A percentile compares a stretch with the other conserved stretches of the same genome.
phyloP scores from a whole-genome alignment of 2,797 vertebrate species.

The Gymnopithys bicolor region DNA sequence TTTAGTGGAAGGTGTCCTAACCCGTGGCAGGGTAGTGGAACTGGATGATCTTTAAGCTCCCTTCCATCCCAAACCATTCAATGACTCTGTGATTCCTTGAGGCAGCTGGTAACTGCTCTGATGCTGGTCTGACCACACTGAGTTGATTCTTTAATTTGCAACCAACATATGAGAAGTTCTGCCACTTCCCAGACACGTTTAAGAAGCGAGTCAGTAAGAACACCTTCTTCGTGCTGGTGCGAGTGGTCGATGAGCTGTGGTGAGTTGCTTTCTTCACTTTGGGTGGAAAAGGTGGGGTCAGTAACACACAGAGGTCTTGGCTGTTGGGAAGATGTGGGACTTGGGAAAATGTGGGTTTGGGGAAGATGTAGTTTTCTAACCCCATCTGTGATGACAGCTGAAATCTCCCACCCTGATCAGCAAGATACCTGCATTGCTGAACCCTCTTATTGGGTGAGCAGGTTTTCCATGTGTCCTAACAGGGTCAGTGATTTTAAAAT shows the following conservation, averaged over 20 bases:
- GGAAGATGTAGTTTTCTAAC: background rate
- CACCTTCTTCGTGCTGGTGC: slow-evolving; percentile 96
- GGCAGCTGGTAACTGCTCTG: background rate
- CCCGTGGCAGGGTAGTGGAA: background rate
- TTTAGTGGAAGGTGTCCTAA: background rate
- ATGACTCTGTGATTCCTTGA: background rate
- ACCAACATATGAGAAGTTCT: slow-evolving; percentile 93
- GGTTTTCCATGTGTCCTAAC: background rate
- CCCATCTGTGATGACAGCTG: background rate
- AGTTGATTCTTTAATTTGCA: slow-evolving; percentile 81
- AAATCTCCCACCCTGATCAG: background rate
- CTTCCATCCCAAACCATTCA: background rate
- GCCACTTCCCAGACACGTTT: slow-evolving; percentile 93
- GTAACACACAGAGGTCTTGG: background rate
- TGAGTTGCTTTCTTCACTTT: slow-evolving; percentile 74
- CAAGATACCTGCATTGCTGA: background rate
- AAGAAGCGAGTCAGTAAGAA: slow-evolving; percentile 99
- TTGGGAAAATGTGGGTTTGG: background rate
- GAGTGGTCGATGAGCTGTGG: slow-evolving; percentile 98
- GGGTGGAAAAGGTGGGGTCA: background rate
- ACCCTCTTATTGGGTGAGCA: background rate
- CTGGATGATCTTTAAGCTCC: background rate
- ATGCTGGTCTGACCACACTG: background rate
- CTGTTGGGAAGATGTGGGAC: accelerated
- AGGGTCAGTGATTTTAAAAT: background rate